phyloP scores from a whole-genome alignment of 2,113 vertebrate species.

The Silurus glanis region DNA sequence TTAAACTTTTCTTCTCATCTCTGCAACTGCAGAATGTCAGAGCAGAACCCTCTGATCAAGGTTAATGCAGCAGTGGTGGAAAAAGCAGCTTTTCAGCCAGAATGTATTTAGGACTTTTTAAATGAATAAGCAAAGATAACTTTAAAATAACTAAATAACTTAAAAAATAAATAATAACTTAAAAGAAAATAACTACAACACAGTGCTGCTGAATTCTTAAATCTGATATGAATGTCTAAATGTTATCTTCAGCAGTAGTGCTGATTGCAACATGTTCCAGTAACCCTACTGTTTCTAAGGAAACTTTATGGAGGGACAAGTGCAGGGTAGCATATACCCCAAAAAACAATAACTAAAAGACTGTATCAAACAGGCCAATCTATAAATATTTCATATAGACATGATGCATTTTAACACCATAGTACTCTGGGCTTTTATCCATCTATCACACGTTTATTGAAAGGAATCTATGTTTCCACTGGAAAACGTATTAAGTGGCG shows the following conservation, averaged over 20 bases:
- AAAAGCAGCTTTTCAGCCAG: constrained; percentile 51
- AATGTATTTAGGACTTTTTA: constrained; percentile 55
- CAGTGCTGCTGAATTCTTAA: neutral
- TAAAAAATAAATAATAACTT: no score
- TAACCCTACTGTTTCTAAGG: neutral
- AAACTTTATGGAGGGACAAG: neutral
- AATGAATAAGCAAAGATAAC: constrained; percentile 43
- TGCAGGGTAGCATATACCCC: neutral
- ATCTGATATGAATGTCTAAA: neutral
- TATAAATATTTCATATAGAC: neutral
- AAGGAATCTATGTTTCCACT: no score
- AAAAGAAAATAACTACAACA: neutral
- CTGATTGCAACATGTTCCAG: neutral
- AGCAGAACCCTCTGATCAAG: neutral
- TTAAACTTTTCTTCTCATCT: constrained; percentile 51
- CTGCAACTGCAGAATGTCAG: constrained; percentile 57
- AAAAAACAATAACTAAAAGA: neutral
- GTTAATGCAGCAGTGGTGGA: constrained; percentile 48
- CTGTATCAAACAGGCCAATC: neutral
- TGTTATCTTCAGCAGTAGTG: neutral
- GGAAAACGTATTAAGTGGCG: no score
- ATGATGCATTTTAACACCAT: neutral
- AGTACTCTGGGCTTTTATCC: neutral
- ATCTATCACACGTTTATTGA: no score
- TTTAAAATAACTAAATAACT: no score